These are phyloP conservation scores for Lamellibrachia luymesi DNA, from an alignment of 1,140 invertebrate species.

Conservation along the genomic window DNA sequence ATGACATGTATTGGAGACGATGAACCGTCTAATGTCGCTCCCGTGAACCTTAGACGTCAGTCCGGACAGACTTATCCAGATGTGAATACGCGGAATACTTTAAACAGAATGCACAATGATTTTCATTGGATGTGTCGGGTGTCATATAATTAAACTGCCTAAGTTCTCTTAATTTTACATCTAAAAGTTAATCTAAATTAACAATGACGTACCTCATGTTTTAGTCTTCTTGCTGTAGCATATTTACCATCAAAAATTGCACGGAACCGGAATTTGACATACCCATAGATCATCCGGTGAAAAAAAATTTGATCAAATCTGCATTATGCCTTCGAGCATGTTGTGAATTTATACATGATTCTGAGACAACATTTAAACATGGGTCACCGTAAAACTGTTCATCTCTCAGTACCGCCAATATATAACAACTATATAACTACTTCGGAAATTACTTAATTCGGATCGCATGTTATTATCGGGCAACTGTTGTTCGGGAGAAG, in stretches of 20 bases:
- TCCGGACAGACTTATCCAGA: neutral
- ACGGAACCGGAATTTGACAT: too few relatives aligned
- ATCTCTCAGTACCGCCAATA: neutral
- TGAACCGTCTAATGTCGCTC: neutral
- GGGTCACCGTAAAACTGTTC: neutral
- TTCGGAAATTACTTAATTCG: neutral
- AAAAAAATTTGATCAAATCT: neutral
- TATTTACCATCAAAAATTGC: too few relatives aligned
- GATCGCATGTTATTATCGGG: neutral
- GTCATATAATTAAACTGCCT: too few relatives aligned
- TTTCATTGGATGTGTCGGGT: too few relatives aligned
- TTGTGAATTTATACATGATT: neutral
- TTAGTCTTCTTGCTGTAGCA: too few relatives aligned
- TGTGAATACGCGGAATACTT: neutral
- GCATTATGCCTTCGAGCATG: neutral
- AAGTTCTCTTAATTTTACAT: too few relatives aligned
- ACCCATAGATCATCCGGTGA: too few relatives aligned
- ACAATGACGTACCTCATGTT: too few relatives aligned
- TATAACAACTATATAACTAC: neutral
- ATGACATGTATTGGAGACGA: neutral
- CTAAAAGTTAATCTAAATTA: too few relatives aligned
- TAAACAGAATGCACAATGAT: neutral
- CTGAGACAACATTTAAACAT: neutral
- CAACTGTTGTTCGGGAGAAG: neutral
- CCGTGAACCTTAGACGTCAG: neutral